Evolutionary conservation across 2,113 vertebrate species (phyloP).

Genomic region (Theropithecus gelada): DNA sequence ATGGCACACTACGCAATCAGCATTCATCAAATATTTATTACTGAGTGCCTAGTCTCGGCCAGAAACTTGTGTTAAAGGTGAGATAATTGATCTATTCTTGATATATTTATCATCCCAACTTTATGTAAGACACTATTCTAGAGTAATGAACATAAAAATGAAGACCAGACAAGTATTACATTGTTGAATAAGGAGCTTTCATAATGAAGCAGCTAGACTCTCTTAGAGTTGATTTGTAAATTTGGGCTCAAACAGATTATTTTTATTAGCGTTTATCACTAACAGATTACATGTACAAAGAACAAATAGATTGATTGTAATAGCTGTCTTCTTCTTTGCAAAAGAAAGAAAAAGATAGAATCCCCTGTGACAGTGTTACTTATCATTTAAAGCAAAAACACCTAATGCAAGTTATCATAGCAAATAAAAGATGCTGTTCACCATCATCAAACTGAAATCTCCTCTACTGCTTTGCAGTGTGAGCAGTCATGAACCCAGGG

Average conservation of each 20-base stretch:
- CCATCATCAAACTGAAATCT: neutral
- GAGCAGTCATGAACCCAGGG: neutral
- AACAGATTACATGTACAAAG: conserved; percentile 82
- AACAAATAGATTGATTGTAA: conserved; percentile 86
- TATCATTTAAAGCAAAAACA: neutral
- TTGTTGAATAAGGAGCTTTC: neutral
- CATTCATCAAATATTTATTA: conserved; percentile 28
- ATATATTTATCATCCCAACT: neutral
- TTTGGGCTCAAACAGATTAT: neutral
- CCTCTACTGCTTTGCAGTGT: neutral
- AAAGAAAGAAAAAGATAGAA: neutral
- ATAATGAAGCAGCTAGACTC: neutral
- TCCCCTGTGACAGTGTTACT: neutral
- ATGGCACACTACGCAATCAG: neutral
- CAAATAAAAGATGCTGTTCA: conserved; percentile 6
- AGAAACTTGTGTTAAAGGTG: neutral
- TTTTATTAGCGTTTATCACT: conserved; percentile 25
- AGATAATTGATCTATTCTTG: neutral
- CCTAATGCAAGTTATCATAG: neutral
- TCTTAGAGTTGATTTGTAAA: neutral
- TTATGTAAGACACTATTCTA: neutral
- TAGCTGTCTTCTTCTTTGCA: conserved; percentile 20
- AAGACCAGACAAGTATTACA: neutral
- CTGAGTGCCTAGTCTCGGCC: neutral
- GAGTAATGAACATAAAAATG: neutral